These are phyloP conservation scores for Hylia prasina DNA, from an alignment of 2,113 vertebrate species.

Conservation along the genomic window DNA sequence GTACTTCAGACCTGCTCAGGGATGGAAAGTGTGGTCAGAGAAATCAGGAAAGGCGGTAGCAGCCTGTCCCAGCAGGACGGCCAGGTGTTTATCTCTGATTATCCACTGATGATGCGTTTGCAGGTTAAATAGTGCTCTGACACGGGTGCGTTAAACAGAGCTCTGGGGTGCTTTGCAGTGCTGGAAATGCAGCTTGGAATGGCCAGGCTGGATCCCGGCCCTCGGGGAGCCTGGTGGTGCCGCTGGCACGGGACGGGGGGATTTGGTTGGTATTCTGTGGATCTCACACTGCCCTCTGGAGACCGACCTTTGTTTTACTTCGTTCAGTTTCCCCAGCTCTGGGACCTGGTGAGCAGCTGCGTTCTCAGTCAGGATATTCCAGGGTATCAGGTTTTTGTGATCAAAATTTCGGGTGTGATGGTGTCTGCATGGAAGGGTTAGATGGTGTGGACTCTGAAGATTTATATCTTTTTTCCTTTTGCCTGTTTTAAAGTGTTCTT, in stretches of 20 bases:
- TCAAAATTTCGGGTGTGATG: not conserved
- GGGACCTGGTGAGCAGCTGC: not conserved
- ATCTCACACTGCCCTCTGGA: not conserved
- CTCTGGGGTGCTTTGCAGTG: not conserved
- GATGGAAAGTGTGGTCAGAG: not conserved
- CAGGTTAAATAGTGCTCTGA: not conserved
- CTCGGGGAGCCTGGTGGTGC: not conserved
- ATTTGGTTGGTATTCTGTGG: not conserved
- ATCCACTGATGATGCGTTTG: not conserved
- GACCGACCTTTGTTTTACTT: not conserved
- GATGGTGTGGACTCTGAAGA: not conserved
- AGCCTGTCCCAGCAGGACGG: not conserved
- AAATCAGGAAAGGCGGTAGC: not conserved
- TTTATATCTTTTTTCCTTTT: not conserved
- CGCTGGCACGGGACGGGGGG: fast-evolving
- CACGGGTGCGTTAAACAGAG: not conserved
- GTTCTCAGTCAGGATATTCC: not conserved
- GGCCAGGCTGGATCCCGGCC: not conserved
- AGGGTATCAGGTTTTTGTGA: not conserved
- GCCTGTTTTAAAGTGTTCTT: not conserved
- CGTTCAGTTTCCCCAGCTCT: not conserved
- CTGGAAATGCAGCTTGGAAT: not conserved
- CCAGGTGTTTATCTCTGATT: not conserved
- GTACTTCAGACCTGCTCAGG: not conserved
- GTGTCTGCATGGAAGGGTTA: not conserved